Evolutionary conservation across 2,888 invertebrate species (phyloP), one percentile per base, ranked within the genome.

Genomic region (Heliconius erato): DNA sequence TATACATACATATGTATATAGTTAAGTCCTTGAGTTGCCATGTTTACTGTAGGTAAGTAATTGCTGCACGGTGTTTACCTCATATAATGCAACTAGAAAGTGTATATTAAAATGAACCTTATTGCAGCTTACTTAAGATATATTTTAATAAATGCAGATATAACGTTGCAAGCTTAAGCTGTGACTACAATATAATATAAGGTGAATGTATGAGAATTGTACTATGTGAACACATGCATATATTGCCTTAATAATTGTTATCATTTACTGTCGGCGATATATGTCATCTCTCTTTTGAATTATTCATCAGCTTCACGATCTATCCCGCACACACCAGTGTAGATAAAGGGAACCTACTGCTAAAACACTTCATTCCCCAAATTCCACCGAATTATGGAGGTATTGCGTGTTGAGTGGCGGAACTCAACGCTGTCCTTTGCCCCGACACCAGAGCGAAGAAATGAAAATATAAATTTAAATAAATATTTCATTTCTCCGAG

Each of bases 41-140:
- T 44, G 35, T 74, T 67, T 67, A 23, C 35, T 68, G 68, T 40
- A 80, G 65, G 65, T 80, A 80, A 44, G 49, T 80, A 74, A 74
- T 67, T 35, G 74, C 74, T 35, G 49, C n/a, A 67, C 49, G 44
- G 19, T 74, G 65, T 54, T 35, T 35, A 80, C 80, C 68, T 54
- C 65, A 67, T 68, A 76, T 67, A 19, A 68, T 68, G 32, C 35
- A 65, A 80, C 32, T 49, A 32, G 40, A 23, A 12, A 11, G 16
- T n/a, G 4, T 7, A 32, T 28, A n/a, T 11, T 59, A 77, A 77
- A 40, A 59, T 68, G 54, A 54, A 40, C 26, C 12, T 54, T 80
- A 26, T 68, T 26, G 5, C 7, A 19, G 2, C 0, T 1, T 0
- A 0, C 1, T 35, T 40, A 68, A 23, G 28, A 12, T 28, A 35